Evolutionary conservation across 2,888 invertebrate genomes (phyloP).

Genomic region (Thymelicus sylvestris): DNA sequence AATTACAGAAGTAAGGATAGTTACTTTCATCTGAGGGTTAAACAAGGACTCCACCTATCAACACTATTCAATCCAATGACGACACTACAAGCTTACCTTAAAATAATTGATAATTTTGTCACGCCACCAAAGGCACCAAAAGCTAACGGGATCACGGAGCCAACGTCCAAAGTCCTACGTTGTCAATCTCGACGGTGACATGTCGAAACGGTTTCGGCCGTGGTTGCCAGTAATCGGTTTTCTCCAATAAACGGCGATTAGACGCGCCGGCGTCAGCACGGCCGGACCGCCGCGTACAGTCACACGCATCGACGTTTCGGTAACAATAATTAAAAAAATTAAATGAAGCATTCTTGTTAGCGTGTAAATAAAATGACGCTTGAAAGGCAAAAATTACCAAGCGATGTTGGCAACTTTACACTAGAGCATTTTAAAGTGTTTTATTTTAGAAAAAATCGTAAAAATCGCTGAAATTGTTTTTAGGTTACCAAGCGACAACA

Average conservation of each 20-base stretch:
- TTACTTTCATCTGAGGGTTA: too few relatives aligned
- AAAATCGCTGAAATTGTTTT: too few relatives aligned
- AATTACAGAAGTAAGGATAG: too few relatives aligned
- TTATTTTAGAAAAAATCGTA: too few relatives aligned
- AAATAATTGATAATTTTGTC: slow-evolving; percentile 20
- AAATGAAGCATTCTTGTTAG: too few relatives aligned
- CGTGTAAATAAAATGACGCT: too few relatives aligned
- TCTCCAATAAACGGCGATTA: slow-evolving; percentile 85
- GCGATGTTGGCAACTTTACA: too few relatives aligned
- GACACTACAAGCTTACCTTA: slow-evolving; percentile 39
- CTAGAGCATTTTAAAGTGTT: too few relatives aligned
- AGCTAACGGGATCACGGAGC: slow-evolving; percentile 17
- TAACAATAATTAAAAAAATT: neutral
- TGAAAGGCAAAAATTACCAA: too few relatives aligned
- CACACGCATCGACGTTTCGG: slow-evolving; percentile 40
- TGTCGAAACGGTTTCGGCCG: slow-evolving; percentile 77
- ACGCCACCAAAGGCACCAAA: slow-evolving; percentile 6
- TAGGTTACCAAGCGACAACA: too few relatives aligned
- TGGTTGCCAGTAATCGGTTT: slow-evolving; percentile 79
- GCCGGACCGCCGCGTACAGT: slow-evolving; percentile 64
- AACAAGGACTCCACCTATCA: too few relatives aligned
- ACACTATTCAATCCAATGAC: too few relatives aligned
- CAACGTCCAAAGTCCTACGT: slow-evolving; percentile 38
- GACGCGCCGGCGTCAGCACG: slow-evolving; percentile 83
- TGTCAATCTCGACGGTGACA: slow-evolving; percentile 61